Evolutionary conservation across 1,140 invertebrate species (phyloP).

Genomic region (Aethina tumida): DNA sequence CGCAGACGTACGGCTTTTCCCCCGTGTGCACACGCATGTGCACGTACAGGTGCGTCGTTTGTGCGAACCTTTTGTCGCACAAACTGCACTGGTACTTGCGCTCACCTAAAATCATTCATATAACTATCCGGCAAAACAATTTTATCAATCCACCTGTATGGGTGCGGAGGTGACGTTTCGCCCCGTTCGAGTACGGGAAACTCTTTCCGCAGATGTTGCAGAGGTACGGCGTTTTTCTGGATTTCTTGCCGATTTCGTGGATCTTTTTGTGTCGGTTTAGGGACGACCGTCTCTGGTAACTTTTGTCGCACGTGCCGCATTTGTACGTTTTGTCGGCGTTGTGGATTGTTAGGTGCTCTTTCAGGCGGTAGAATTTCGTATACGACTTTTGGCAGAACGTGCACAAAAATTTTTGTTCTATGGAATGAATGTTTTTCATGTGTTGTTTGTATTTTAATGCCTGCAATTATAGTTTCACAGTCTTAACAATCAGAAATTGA

Average conservation of each 20-base stretch:
- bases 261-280: slow-evolving; percentile 18
- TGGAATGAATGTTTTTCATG: no score
- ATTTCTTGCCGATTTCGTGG: slow-evolving; percentile 24
- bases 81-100: no score
- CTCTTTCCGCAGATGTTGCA: slow-evolving; percentile 28
- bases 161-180: slow-evolving; percentile 39
- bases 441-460: no score
- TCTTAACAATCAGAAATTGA: no score
- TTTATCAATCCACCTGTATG: slow-evolving; percentile 39
- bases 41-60: no score
- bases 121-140: no score
- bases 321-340: slow-evolving; percentile 29
- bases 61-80: no score
- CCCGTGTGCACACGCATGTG: no score
- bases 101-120: no score
- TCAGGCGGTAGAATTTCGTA: slow-evolving; percentile 59
- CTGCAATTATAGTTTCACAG: no score
- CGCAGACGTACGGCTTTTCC: no score
- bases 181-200: slow-evolving; percentile 38
- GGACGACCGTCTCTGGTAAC: slow-evolving; percentile 25
- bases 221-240: slow-evolving; percentile 23
- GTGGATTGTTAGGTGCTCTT: slow-evolving; percentile 46
- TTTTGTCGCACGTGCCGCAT: slow-evolving; percentile 28
- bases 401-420: slow-evolving; percentile 54
- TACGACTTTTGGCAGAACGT: slow-evolving; percentile 56